phyloP scores from a whole-genome alignment of 2,888 invertebrate genomes.

The Amblyjoppa proteus region DNA sequence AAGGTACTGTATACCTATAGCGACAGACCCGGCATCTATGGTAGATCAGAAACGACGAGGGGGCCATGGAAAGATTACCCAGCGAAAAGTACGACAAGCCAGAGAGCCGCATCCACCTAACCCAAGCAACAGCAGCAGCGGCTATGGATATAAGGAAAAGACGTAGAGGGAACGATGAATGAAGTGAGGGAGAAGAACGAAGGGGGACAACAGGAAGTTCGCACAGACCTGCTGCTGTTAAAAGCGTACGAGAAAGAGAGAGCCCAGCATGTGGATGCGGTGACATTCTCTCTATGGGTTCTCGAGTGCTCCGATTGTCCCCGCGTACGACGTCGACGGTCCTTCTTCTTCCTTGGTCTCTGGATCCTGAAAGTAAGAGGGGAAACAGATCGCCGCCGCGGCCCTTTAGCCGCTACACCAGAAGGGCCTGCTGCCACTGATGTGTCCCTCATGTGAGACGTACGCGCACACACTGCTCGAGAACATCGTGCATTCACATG shows the following conservation, averaged over 20 bases:
- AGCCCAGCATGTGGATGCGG: slow-evolving; percentile 73
- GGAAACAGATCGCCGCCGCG: slow-evolving; percentile 29
- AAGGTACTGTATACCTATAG: slow-evolving; percentile 32
- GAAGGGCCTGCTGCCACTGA: slow-evolving; percentile 51
- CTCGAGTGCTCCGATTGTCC: slow-evolving; percentile 71
- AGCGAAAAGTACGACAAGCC: slow-evolving; percentile 60
- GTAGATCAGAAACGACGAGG: slow-evolving; percentile 38
- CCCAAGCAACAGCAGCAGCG: slow-evolving; percentile 18
- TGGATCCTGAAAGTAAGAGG: slow-evolving; percentile 56
- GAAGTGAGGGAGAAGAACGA: slow-evolving; percentile 27
- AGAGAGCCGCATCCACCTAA: slow-evolving; percentile 20
- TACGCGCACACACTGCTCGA: slow-evolving; percentile 26
- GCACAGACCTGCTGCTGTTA: slow-evolving; percentile 75
- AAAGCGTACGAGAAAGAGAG: slow-evolving; percentile 60
- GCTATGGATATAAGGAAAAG: slow-evolving; percentile 48
- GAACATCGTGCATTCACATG: slow-evolving; percentile 25
- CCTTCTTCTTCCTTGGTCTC: slow-evolving; percentile 51
- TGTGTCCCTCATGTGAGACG: slow-evolving; percentile 33
- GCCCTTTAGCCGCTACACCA: slow-evolving; percentile 54
- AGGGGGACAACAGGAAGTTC: slow-evolving; percentile 75
- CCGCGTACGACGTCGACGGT: slow-evolving; percentile 54
- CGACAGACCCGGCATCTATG: slow-evolving; percentile 13
- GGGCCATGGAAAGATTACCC: slow-evolving; percentile 29
- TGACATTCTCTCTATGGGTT: slow-evolving; percentile 77
- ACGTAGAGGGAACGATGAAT: slow-evolving; percentile 43